A percentile compares a stretch with the other conserved stretches of the same genome.
Conservation (phyloP, 1,140 invertebrate species). For the Cotesia typhae region DNA sequence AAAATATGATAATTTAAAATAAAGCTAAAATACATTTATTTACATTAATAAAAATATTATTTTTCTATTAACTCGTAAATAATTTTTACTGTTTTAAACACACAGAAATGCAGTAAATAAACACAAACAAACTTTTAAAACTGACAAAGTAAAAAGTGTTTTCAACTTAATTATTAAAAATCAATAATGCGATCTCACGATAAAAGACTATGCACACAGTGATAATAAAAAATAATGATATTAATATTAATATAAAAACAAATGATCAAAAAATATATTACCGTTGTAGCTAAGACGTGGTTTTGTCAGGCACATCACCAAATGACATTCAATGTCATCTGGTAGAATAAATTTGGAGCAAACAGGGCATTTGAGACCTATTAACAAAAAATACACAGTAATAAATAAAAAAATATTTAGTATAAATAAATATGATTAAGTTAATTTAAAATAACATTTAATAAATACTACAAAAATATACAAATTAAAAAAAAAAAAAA, state of each 20-base stretch:
- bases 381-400: constrained; percentile 57
- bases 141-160: background rate
- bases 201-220: background rate
- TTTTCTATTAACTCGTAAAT: background rate
- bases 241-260: background rate
- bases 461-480: constrained; percentile 8
- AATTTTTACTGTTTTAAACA: background rate
- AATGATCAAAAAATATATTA: constrained; percentile 65
- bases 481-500: background rate
- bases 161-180: too few relatives aligned
- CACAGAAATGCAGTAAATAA: background rate
- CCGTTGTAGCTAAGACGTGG: constrained; percentile 98
- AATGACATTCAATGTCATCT: constrained; percentile 97
- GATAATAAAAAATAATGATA: constrained; percentile 5
- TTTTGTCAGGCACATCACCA: constrained; percentile 99
- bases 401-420: constrained; percentile 2
- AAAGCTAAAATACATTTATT: too few relatives aligned
- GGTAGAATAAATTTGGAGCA: constrained; percentile 97
- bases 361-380: constrained; percentile 97
- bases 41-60: too few relatives aligned
- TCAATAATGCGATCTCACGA: too few relatives aligned
- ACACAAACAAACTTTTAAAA: too few relatives aligned
- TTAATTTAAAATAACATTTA: constrained; percentile 37
- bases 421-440: background rate
- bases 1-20: background rate